Conservation (phyloP, 2,113 vertebrate genomes). For the Menidia beryllina region DNA sequence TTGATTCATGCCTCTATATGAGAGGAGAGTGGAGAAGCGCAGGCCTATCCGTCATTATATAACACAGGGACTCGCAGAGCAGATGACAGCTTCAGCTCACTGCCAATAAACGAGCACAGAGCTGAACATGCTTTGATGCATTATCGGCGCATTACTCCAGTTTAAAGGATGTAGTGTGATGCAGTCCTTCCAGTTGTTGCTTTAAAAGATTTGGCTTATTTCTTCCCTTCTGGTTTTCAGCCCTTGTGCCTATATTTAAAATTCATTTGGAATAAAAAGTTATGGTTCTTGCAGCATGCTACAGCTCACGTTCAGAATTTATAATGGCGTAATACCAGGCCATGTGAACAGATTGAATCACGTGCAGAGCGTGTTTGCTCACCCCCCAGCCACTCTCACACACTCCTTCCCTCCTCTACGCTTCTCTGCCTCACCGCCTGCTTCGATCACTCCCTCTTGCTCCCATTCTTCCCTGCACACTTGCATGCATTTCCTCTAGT, state of each 20-base stretch:
- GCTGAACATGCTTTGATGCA: slow-evolving; percentile 22
- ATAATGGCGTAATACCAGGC: slow-evolving; percentile 62
- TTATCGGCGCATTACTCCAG: slow-evolving; percentile 19
- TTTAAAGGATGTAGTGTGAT: slow-evolving; percentile 1
- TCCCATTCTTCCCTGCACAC: slow-evolving; percentile 26
- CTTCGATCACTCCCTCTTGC: slow-evolving; percentile 29
- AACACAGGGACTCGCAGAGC: slow-evolving; percentile 50
- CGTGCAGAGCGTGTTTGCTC: slow-evolving; percentile 71
- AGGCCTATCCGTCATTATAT: slow-evolving; percentile 62
- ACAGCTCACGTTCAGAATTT: slow-evolving; percentile 55
- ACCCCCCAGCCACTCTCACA: slow-evolving; percentile 25
- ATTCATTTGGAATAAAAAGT: slow-evolving; percentile 1
- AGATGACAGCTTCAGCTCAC: slow-evolving; percentile 59
- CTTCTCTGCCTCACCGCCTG: slow-evolving; percentile 59
- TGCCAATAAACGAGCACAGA: slow-evolving; percentile 32
- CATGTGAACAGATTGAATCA: slow-evolving; percentile 77
- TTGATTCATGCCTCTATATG: slow-evolving; percentile 55
- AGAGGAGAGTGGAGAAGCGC: slow-evolving; percentile 34
- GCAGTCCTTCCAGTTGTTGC: background rate
- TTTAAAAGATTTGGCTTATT: slow-evolving; percentile 3
- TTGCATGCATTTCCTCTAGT: background rate
- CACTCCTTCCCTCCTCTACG: slow-evolving; percentile 41
- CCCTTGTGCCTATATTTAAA: background rate
- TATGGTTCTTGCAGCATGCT: slow-evolving; percentile 6
- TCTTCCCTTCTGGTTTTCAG: slow-evolving; percentile 9